Percentiles rank a stretch among this genome's conserved stretches.
These are phyloP conservation scores for Candidula unifasciata DNA, from an alignment of 2,888 invertebrate species.

Conservation along the genomic window DNA sequence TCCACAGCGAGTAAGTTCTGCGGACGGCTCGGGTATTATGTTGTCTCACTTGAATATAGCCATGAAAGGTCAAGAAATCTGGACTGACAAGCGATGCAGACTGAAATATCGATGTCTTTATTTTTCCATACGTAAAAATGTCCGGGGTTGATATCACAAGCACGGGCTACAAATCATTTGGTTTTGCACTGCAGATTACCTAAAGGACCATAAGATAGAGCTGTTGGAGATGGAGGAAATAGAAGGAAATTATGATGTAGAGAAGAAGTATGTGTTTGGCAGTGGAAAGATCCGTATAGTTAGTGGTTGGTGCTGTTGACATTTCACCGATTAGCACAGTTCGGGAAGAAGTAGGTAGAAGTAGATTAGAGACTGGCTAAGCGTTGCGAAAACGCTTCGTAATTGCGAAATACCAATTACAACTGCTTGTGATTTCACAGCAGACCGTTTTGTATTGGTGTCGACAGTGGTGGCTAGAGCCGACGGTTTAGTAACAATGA, in stretches of 20 bases:
- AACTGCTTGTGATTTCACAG: no score
- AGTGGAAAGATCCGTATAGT: not conserved
- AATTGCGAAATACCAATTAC: no score
- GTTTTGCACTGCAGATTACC: not conserved
- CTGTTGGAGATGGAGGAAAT: not conserved
- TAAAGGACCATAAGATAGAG: constrained; percentile 1
- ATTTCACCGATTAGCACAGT: no score
- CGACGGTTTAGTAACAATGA: no score
- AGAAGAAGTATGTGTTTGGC: not conserved
- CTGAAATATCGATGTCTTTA: constrained; percentile 32
- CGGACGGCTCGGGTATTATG: not conserved
- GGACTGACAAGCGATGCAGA: constrained; percentile 3
- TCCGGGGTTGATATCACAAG: not conserved
- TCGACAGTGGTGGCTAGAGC: no score
- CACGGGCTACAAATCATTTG: constrained; percentile 14
- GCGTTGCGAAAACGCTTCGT: no score
- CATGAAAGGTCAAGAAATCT: not conserved
- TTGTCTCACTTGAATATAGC: not conserved
- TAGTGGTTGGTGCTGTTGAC: no score
- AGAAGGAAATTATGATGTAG: no score
- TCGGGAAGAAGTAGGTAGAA: no score
- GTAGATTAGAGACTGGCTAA: no score
- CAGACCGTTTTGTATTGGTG: no score
- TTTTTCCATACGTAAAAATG: not conserved
- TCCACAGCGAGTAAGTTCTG: not conserved